Evolutionary conservation across 2,888 invertebrate species (phyloP), one percentile per base, ranked within the genome.

Genomic region (Acanthosoma haemorrhoidale): DNA sequence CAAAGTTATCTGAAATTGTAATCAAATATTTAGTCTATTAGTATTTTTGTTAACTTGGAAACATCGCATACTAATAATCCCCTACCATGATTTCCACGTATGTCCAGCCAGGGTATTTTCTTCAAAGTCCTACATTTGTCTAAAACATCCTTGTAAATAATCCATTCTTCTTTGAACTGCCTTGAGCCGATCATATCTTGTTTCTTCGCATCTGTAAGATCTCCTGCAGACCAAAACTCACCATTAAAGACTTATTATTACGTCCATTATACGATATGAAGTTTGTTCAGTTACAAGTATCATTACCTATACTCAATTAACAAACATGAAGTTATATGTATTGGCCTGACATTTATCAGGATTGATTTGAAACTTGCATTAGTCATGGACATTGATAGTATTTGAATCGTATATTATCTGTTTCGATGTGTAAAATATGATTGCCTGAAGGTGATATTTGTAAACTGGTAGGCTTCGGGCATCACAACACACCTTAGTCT

Each of bases 71-170:
- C n/a, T n/a, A n/a, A n/a, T n/a, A n/a, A n/a, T 78, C 79, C 6
- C 9, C 2, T 82, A 92, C 92, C 94, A 85, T 94, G 94, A 84
- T 94, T 94, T 79, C 95, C 95, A 80, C 94, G 83, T 73, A 94
- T 89, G 81, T 95, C 95, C 72, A 95, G 81, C 94, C 94, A 95
- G 32, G 86, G 81, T 2, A 92, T 91, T 77, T 85, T 86, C 43
- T 87, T 82, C 63, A 82, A 82, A 25, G 92, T 84, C 75, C 85
- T 84, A 51, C 87, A 85, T 74, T 88, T 86, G 60, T 85, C 82
- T 34, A 94, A 82, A 73, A 89, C 84, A 76, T 86, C 83, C 75
- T 85, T 83, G 79, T 95, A 96, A 75, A 86, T 84, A 73, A 86
- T 79, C 95, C 95, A 96, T 81, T 96, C 95, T 73, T 86, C 86